Conservation (phyloP, 2,888 invertebrate genomes). For the Acholoe squamosa region DNA sequence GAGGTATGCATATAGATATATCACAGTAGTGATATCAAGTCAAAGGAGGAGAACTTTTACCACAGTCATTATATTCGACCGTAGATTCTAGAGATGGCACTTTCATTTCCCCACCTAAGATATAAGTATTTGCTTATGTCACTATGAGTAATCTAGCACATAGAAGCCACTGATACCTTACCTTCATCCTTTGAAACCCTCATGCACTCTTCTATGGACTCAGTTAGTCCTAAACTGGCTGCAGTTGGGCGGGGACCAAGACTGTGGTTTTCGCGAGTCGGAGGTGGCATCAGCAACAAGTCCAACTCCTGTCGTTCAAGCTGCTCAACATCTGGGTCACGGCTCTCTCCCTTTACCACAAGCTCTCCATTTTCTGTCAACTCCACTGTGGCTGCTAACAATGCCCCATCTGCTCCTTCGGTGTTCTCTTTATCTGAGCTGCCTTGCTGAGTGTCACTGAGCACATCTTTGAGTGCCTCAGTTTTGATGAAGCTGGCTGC, state of each 20-base stretch:
- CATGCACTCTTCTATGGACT: slow-evolving; percentile 84
- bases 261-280: background rate
- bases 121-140: no score
- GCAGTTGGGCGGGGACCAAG: slow-evolving; percentile 83
- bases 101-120: no score
- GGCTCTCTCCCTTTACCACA: background rate
- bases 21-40: no score
- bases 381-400: background rate
- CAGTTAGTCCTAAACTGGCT: slow-evolving; percentile 90
- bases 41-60: no score
- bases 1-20: no score
- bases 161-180: background rate
- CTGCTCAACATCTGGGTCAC: slow-evolving; percentile 65
- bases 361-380: background rate
- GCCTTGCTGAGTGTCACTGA: background rate
- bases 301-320: slow-evolving; percentile 66
- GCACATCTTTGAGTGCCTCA: slow-evolving; percentile 40
- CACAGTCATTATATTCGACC: no score
- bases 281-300: slow-evolving; percentile 67
- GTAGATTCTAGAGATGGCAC: no score
- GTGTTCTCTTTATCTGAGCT: slow-evolving; percentile 40
- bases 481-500: slow-evolving; percentile 59
- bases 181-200: slow-evolving; percentile 67
- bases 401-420: background rate
- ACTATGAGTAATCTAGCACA: no score